Conservation (phyloP, 2,888 invertebrate species). For the Hecatera dysodea region DNA sequence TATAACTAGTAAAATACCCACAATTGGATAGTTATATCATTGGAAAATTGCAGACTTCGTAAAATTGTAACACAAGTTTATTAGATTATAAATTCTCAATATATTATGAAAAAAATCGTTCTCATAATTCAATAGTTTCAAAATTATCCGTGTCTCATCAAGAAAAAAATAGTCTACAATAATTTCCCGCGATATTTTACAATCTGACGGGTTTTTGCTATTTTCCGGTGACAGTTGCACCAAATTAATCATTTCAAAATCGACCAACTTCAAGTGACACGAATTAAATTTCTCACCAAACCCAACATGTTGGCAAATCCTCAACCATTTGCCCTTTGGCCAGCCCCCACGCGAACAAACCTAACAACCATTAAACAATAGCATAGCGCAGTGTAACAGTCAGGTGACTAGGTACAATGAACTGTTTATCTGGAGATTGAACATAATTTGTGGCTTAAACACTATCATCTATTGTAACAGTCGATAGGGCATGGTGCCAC, state of each 20-base stretch:
- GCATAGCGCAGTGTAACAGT: slow-evolving; percentile 41
- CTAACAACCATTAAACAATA: slow-evolving; percentile 41
- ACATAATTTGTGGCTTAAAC: slow-evolving; percentile 58
- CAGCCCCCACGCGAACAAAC: slow-evolving; percentile 15
- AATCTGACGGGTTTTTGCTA: too few relatives aligned
- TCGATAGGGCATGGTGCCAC: not conserved
- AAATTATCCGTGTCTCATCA: too few relatives aligned
- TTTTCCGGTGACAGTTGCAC: too few relatives aligned
- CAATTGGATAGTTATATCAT: too few relatives aligned
- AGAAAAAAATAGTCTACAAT: too few relatives aligned
- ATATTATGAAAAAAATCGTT: too few relatives aligned
- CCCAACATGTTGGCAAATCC: slow-evolving; percentile 21
- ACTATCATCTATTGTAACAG: slow-evolving; percentile 47
- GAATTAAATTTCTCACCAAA: not conserved
- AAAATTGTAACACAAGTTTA: too few relatives aligned
- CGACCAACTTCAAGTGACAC: not conserved
- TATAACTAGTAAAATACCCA: too few relatives aligned
- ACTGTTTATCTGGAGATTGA: slow-evolving; percentile 43
- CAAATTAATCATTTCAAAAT: slow-evolving; percentile 1
- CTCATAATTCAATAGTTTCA: too few relatives aligned
- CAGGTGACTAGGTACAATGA: slow-evolving; percentile 47
- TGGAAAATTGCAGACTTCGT: too few relatives aligned
- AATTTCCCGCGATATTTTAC: too few relatives aligned
- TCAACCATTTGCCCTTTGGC: slow-evolving; percentile 26
- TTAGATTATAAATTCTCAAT: too few relatives aligned